phyloP scores from a whole-genome alignment of 2,797 vertebrate genomes.

The Dendrocincla tyrannina region DNA sequence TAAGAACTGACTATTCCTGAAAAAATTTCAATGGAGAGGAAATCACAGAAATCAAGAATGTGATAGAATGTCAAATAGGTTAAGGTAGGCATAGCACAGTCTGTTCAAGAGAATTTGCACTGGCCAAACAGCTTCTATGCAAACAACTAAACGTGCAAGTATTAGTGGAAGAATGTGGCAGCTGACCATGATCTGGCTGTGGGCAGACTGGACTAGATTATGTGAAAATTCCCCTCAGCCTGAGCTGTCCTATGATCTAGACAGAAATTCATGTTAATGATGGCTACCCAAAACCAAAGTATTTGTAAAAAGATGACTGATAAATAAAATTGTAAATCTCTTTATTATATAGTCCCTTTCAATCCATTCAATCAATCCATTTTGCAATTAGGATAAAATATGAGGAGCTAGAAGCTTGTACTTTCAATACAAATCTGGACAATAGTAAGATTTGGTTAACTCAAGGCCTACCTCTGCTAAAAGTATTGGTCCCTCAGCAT shows the following conservation, averaged over 20 bases:
- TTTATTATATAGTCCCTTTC: not conserved
- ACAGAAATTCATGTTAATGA: not conserved
- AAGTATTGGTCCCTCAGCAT: not conserved
- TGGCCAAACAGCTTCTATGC: not conserved
- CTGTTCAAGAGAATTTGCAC: not conserved
- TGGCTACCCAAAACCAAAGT: not conserved
- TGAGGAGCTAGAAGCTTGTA: not conserved
- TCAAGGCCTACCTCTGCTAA: not conserved
- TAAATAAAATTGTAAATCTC: not conserved
- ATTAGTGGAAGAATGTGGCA: not conserved
- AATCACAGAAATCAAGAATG: not conserved
- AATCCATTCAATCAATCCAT: not conserved
- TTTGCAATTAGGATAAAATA: not conserved
- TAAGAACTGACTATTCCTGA: not conserved
- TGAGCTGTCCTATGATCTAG: not conserved
- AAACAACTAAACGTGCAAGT: not conserved
- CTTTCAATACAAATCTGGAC: fast-evolving
- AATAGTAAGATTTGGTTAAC: not conserved
- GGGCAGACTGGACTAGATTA: not conserved
- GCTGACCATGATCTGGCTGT: not conserved
- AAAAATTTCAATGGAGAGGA: not conserved
- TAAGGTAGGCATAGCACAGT: not conserved
- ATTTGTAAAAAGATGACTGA: not conserved
- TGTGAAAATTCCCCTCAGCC: not conserved
- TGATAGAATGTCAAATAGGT: not conserved